Conservation (phyloP, 2,888 invertebrate species). For the Thumatha senex region DNA sequence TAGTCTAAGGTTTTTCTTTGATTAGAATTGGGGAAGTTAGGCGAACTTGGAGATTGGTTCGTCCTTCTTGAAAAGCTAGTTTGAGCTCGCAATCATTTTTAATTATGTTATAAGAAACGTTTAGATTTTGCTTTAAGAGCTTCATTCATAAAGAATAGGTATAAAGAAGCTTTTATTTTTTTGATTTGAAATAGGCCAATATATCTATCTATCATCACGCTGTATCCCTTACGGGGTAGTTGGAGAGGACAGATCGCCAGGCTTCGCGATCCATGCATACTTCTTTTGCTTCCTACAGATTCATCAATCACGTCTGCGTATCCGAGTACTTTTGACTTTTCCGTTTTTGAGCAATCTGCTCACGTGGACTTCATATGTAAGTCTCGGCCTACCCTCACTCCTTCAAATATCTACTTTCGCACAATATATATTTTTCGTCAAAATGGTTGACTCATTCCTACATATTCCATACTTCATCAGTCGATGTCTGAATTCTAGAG, state of each 20-base stretch:
- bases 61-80: conserved; percentile 21
- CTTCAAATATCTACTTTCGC: too few relatives aligned
- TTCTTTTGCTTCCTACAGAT: too few relatives aligned
- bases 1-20: conserved; percentile 42
- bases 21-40: conserved; percentile 37
- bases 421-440: too few relatives aligned
- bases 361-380: too few relatives aligned
- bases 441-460: not conserved
- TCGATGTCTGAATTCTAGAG: not conserved
- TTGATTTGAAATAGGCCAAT: too few relatives aligned
- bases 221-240: too few relatives aligned
- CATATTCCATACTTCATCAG: not conserved
- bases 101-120: not conserved
- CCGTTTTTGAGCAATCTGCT: too few relatives aligned
- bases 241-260: too few relatives aligned
- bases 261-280: too few relatives aligned
- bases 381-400: too few relatives aligned
- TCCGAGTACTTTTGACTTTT: too few relatives aligned
- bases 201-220: not conserved
- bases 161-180: not conserved
- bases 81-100: conserved; percentile 12
- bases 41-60: conserved; percentile 11
- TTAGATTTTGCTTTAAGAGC: not conserved
- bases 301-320: too few relatives aligned
- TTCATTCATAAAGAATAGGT: not conserved